phyloP scores from a whole-genome alignment of 2,888 invertebrate genomes.

The Drosophila kokeensis region DNA sequence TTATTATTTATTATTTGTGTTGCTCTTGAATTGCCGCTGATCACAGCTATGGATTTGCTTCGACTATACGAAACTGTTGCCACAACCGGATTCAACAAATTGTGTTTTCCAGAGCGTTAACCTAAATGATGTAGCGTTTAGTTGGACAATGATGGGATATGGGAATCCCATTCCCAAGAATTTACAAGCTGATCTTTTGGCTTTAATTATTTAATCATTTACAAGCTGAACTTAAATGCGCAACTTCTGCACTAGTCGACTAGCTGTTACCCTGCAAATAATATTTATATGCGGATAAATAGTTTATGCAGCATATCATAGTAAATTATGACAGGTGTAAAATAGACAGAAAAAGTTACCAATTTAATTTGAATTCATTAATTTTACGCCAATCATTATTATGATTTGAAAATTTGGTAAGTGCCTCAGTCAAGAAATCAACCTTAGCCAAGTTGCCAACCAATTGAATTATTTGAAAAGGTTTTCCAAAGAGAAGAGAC shows the following conservation, averaged over 20 bases:
- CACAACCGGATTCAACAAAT: conserved; percentile 39
- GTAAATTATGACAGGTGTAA: background rate
- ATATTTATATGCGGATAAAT: background rate
- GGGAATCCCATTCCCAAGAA: conserved; percentile 27
- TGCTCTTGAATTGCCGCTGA: conserved; percentile 38
- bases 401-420: background rate
- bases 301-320: background rate
- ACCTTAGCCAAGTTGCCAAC: background rate
- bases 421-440: background rate
- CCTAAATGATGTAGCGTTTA: conserved; percentile 10
- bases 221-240: conserved; percentile 1
- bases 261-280: background rate
- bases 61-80: background rate
- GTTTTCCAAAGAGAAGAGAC: background rate
- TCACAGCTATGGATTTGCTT: conserved; percentile 7
- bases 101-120: conserved; percentile 28
- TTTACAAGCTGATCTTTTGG: conserved; percentile 7
- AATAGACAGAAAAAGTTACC: background rate
- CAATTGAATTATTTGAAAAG: background rate
- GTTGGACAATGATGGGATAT: conserved; percentile 3
- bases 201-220: conserved; percentile 2
- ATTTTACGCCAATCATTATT: background rate
- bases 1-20: conserved; percentile 29
- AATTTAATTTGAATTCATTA: background rate
- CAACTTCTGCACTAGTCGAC: background rate